Evolutionary conservation across 2,797 vertebrate species (phyloP).

Genomic region (Sebastes goodei): DNA sequence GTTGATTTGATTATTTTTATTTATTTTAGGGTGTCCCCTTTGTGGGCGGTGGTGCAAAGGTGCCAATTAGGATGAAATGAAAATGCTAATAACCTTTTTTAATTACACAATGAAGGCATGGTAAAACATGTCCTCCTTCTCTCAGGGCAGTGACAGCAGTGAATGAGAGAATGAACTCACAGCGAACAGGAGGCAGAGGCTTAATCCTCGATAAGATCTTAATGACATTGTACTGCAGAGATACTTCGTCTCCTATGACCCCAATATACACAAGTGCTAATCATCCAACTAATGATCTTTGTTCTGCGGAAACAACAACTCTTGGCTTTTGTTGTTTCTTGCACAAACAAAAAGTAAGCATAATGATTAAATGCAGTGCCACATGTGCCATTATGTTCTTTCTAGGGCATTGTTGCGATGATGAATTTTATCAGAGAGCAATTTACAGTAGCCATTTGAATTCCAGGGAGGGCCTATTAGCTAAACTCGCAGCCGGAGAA

Average conservation of each 20-base stretch:
- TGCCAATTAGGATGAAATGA: neutral
- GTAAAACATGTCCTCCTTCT: neutral
- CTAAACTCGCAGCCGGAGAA: slow-evolving; percentile 27
- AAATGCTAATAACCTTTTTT: slow-evolving; percentile 14
- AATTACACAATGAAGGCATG: slow-evolving; percentile 15
- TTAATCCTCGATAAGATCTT: slow-evolving; percentile 76
- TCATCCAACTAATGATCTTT: slow-evolving; percentile 74
- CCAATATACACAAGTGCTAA: slow-evolving; percentile 65
- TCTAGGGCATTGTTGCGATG: slow-evolving; percentile 21
- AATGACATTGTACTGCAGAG: slow-evolving; percentile 74
- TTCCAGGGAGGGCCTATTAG: slow-evolving; percentile 35
- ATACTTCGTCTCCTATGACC: slow-evolving; percentile 66
- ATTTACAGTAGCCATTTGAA: slow-evolving; percentile 38
- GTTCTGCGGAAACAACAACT: slow-evolving; percentile 62
- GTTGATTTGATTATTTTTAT: slow-evolving; percentile 1
- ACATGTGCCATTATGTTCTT: slow-evolving; percentile 2
- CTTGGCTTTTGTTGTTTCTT: slow-evolving; percentile 39
- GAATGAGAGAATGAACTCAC: slow-evolving; percentile 43
- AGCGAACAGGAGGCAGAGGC: slow-evolving; percentile 46
- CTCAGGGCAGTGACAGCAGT: slow-evolving; percentile 34
- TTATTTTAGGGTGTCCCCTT: neutral
- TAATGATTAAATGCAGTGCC: slow-evolving; percentile 19
- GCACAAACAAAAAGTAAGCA: slow-evolving; percentile 23
- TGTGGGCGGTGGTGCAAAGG: neutral
- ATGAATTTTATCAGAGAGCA: slow-evolving; percentile 40